Evolutionary conservation across 2,797 vertebrate species (phyloP).

Genomic region (Melanotaenia pygmaea): DNA sequence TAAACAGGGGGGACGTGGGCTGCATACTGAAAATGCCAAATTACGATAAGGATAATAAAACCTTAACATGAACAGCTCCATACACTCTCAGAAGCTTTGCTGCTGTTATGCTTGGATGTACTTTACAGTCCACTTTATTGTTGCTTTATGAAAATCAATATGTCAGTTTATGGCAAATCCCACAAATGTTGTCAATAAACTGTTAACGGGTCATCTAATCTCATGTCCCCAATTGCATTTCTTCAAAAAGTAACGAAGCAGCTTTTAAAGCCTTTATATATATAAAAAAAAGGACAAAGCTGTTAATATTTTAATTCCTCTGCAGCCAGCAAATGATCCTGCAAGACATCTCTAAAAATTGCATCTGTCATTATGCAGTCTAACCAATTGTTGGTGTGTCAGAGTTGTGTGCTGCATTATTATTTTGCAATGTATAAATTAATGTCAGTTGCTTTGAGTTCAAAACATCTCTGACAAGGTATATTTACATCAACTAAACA

Average conservation of each 20-base stretch:
- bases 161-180: slow-evolving; percentile 64
- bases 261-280: slow-evolving; percentile 70
- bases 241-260: slow-evolving; percentile 40
- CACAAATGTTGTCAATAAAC: slow-evolving; percentile 68
- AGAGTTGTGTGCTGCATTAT: slow-evolving; percentile 21
- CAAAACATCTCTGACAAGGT: slow-evolving; percentile 24
- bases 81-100: slow-evolving; percentile 47
- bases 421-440: slow-evolving; percentile 22
- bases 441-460: slow-evolving; percentile 16
- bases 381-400: slow-evolving; percentile 26
- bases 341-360: slow-evolving; percentile 37
- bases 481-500: slow-evolving; percentile 20
- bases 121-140: slow-evolving; percentile 61
- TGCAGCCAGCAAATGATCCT: slow-evolving; percentile 40
- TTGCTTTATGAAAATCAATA: slow-evolving; percentile 73
- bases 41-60: slow-evolving; percentile 38
- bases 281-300: slow-evolving; percentile 29
- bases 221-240: slow-evolving; percentile 55
- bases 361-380: slow-evolving; percentile 29
- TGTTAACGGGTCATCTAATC: slow-evolving; percentile 59
- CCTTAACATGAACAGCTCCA: slow-evolving; percentile 31
- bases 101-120: slow-evolving; percentile 37
- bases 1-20: slow-evolving; percentile 49
- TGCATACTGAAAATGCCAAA: slow-evolving; percentile 42
- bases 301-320: slow-evolving; percentile 55